A percentile compares a stretch with the other conserved stretches of the same genome.
phyloP scores from a whole-genome alignment of 1,140 invertebrate species.

The Drosophila dunni region DNA sequence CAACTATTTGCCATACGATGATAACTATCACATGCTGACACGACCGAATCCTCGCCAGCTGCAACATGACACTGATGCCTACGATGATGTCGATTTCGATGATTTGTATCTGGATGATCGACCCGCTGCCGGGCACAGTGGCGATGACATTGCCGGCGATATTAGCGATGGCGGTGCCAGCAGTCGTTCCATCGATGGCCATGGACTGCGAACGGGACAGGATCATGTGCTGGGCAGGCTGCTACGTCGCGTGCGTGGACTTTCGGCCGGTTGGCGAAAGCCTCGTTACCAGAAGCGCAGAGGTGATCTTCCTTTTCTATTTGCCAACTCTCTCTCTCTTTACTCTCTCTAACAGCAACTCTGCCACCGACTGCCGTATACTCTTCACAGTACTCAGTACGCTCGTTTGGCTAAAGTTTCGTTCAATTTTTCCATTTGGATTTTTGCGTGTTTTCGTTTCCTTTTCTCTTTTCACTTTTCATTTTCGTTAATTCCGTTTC shows the following conservation, averaged over 20 bases:
- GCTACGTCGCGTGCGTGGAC: conserved; percentile 73
- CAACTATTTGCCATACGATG: conserved; percentile 77
- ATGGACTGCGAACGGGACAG: conserved; percentile 23
- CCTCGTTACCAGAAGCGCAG: conserved; percentile 81
- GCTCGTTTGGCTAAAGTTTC: conserved; percentile 49
- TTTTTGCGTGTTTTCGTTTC: conserved; percentile 36
- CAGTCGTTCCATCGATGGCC: conserved; percentile 52
- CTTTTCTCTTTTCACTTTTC: conserved; percentile 36
- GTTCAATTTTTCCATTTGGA: conserved; percentile 24
- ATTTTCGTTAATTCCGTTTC: conserved; percentile 46
- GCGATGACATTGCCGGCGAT: conserved; percentile 71
- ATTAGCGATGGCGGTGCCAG: conserved; percentile 71
- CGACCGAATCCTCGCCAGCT: conserved; percentile 2
- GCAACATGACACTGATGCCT: conserved; percentile 42
- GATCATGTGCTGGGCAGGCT: conserved; percentile 74
- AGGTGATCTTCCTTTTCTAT: conserved; percentile 70
- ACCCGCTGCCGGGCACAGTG: conserved; percentile 60
- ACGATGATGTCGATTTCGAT: conserved; percentile 75
- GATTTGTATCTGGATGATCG: conserved; percentile 74
- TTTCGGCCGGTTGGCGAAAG: conserved; percentile 81
- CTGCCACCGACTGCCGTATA: conserved; percentile 49
- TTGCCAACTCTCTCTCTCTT: background rate
- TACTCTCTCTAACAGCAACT: conserved; percentile 61
- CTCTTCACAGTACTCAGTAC: conserved; percentile 34
- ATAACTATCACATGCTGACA: conserved; percentile 68